Percentiles rank a stretch among this genome's conserved stretches.
phyloP scores from a whole-genome alignment of 2,888 invertebrate species.

The Acanthosepion pharaonis region DNA sequence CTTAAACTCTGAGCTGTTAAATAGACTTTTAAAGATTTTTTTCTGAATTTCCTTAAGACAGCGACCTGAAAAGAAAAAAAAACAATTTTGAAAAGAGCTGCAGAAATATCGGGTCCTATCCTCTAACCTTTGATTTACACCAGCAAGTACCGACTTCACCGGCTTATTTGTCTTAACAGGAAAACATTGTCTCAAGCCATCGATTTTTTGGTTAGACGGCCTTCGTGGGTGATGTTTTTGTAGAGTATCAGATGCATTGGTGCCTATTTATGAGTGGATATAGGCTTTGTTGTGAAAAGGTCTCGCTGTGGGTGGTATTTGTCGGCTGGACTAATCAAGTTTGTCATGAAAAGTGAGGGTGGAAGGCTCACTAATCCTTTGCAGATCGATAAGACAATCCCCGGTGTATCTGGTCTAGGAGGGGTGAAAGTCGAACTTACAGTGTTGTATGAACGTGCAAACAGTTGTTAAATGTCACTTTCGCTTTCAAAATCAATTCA shows the following conservation, averaged over 20 bases:
- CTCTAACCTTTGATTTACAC: neutral
- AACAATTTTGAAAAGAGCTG: no score
- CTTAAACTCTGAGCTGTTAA: no score
- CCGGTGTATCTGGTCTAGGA: no score
- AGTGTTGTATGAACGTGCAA: no score
- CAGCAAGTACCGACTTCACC: neutral
- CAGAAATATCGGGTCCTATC: no score
- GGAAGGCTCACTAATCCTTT: neutral
- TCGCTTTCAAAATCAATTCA: no score
- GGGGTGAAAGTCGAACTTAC: neutral
- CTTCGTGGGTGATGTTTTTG: conserved; percentile 18
- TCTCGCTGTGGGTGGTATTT: conserved; percentile 33
- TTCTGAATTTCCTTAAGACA: no score
- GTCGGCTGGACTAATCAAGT: neutral
- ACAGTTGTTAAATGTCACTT: no score
- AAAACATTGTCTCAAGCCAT: conserved; percentile 3
- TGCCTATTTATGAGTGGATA: no score
- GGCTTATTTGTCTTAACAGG: neutral
- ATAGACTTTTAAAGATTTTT: no score
- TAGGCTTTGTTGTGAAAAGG: neutral
- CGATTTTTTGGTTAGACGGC: neutral
- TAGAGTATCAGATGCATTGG: neutral
- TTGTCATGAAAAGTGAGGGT: neutral
- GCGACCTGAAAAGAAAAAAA: no score
- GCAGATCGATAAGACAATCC: neutral